Base-by-base conservation (phyloP, 1,140 invertebrate genomes). In the Sinella curviseta region DNA sequence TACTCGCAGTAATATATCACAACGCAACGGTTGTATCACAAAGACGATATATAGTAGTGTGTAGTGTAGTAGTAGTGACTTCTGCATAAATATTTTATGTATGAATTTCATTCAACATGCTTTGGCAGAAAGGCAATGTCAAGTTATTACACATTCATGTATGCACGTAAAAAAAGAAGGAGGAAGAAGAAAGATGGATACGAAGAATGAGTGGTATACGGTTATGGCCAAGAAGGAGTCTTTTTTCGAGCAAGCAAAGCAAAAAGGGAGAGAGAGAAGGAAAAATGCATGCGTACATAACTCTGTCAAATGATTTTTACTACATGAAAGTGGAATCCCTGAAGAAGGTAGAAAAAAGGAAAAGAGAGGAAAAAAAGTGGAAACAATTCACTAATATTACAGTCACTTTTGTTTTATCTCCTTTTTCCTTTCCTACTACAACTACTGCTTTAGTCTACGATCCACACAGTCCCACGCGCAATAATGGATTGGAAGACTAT, bases 101-200 rank as follows among this genome's bases (percentile, higher is more conserved):
- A 65, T 31, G 65, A 70, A 30, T 70, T 30, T 70, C 26, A 70
- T 70, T 70, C 65, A 70, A 2, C 28, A 33, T 2, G 65, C 28
- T 17, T 70, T 33, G 65, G 12, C 31, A 70, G 24, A 31, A 70
- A 70, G 31, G 28, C 65, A 60, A 60, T 60, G 55, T 60, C 55
- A 60, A 60, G 55, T 3, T 14, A 70, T 70, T 70, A 70, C 65
- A 70, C 28, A 70, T 70, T 70, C 65, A 70, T 70, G 65, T 70
- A 70, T 70, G 65, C 65, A 70, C 65, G 24, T 31, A 70, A 70
- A 70, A 14, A 8, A 1, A 30, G 26, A 65, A 14, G 26, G 16
- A 16, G 3, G 26, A 8, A 65, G 14, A 3, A 12, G 4, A 70
- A 31, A 24, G 65, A 70, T 60, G 55, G 55, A 60, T 60, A 24